Evolutionary conservation across 2,888 invertebrate genomes (phyloP).

Genomic region (Aleiodes testaceus): DNA sequence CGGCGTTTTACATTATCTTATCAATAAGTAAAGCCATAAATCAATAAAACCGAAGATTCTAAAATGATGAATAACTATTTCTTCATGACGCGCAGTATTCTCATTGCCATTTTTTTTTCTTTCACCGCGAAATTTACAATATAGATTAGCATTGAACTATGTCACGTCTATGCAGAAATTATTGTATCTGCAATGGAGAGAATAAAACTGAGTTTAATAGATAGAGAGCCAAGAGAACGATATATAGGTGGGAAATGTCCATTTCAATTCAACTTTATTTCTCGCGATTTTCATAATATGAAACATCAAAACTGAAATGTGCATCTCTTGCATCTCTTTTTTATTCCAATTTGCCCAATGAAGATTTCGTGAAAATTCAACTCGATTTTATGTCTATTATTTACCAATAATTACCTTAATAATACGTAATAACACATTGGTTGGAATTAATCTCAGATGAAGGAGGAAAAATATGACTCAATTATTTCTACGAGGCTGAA

Average conservation of each 20-base stretch:
- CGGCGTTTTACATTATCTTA: not conserved
- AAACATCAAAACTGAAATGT: too few relatives aligned
- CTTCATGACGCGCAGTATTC: slow-evolving; percentile 7
- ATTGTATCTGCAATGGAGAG: slow-evolving; percentile 12
- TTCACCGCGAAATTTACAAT: slow-evolving; percentile 10
- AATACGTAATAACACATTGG: too few relatives aligned
- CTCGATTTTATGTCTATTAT: too few relatives aligned
- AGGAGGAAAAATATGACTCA: too few relatives aligned
- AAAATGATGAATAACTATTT: slow-evolving; percentile 6
- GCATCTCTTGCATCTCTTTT: too few relatives aligned
- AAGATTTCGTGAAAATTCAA: too few relatives aligned
- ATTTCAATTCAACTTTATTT: too few relatives aligned
- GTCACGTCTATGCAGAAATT: slow-evolving; percentile 3
- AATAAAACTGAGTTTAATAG: slow-evolving; percentile 6
- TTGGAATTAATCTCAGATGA: too few relatives aligned
- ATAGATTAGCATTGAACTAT: not conserved
- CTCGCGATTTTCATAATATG: too few relatives aligned
- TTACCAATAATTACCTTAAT: too few relatives aligned
- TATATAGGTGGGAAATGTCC: not conserved
- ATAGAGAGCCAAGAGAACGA: slow-evolving; percentile 4
- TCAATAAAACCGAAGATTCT: slow-evolving; percentile 25
- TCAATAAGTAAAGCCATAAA: slow-evolving; percentile 18
- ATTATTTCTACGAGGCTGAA: too few relatives aligned
- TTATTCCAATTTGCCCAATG: too few relatives aligned
- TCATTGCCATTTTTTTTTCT: slow-evolving; percentile 2